Conservation (phyloP, 2,113 vertebrate species). For the Pseudorasbora parva region DNA sequence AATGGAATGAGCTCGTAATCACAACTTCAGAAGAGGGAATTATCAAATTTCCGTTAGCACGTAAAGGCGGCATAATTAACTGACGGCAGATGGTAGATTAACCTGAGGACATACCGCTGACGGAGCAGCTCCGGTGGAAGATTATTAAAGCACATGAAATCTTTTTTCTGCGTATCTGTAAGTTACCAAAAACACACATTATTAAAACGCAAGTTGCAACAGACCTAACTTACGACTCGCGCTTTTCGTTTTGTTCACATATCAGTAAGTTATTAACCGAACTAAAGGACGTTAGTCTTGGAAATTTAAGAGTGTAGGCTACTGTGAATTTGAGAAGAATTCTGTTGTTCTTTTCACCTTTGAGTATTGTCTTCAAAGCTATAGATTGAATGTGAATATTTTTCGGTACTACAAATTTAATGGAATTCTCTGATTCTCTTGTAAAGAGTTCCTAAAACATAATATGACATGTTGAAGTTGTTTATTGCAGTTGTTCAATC, state of each 20-base stretch:
- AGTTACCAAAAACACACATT: background rate
- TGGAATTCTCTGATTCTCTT: background rate
- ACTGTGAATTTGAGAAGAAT: background rate
- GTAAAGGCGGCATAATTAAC: no score
- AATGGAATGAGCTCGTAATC: no score
- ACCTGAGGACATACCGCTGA: background rate
- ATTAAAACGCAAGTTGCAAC: background rate
- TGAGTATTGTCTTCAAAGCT: background rate
- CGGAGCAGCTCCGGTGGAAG: background rate
- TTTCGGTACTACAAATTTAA: no score
- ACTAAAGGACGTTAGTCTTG: background rate
- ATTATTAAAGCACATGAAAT: background rate
- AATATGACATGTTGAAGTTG: conserved; percentile 21
- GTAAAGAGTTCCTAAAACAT: conserved; percentile 10
- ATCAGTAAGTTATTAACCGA: background rate
- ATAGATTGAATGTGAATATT: background rate
- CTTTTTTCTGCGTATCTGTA: background rate
- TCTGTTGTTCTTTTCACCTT: background rate
- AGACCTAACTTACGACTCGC: no score
- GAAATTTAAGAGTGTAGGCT: background rate
- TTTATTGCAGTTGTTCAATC: conserved; percentile 81
- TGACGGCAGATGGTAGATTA: background rate
- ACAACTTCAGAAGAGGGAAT: no score
- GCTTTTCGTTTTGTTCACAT: background rate
- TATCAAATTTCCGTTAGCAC: no score